phyloP scores from a whole-genome alignment of 2,797 vertebrate species.

The Pangasius krempfi region DNA sequence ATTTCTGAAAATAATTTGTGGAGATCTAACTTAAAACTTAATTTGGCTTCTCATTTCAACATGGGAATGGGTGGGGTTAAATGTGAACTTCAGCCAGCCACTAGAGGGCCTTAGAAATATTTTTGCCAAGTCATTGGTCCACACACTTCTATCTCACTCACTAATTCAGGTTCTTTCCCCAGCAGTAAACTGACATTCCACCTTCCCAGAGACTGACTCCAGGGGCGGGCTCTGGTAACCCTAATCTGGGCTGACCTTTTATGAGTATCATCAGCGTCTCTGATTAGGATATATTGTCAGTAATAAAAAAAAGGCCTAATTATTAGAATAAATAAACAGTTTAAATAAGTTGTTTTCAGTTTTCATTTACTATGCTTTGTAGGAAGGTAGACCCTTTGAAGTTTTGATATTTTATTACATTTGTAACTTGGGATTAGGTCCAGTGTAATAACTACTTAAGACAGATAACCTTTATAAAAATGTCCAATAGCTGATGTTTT shows the following conservation, averaged over 20 bases:
- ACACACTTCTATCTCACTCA: background rate
- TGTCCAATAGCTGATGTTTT: too few species aligned
- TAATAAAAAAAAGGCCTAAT: too few species aligned
- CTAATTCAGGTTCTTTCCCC: background rate
- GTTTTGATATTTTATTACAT: too few species aligned
- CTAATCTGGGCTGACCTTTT: background rate
- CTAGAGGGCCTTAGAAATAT: background rate
- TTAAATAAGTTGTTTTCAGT: too few species aligned
- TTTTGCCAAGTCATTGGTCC: background rate
- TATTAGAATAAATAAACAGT: too few species aligned
- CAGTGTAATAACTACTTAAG: too few species aligned
- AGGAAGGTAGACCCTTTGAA: too few species aligned
- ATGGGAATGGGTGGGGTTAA: background rate
- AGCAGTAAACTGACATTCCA: background rate
- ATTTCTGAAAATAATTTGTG: background rate
- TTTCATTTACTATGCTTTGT: too few species aligned
- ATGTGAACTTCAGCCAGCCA: background rate
- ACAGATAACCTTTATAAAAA: too few species aligned
- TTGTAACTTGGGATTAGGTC: too few species aligned
- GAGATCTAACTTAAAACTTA: background rate
- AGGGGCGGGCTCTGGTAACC: background rate
- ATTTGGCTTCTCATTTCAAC: background rate
- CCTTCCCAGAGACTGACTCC: too few species aligned
- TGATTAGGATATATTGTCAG: background rate
- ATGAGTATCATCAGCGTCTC: background rate